These are phyloP conservation scores for Campodea augens DNA, from an alignment of 1,140 invertebrate genomes.

Conservation along the genomic window DNA sequence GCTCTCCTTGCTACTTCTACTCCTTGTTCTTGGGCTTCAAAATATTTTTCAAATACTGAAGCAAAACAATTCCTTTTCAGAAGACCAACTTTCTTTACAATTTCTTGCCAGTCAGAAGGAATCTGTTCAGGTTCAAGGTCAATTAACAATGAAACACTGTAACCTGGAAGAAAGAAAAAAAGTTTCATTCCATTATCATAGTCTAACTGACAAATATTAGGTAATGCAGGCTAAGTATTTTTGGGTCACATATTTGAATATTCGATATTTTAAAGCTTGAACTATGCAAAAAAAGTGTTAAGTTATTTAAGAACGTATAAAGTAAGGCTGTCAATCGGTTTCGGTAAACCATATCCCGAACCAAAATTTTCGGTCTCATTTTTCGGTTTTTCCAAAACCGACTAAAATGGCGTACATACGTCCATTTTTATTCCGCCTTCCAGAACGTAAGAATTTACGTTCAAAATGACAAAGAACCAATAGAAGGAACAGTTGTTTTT, in stretches of 20 bases:
- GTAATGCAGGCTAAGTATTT: no score
- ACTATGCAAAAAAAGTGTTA: neutral
- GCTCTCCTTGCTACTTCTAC: slow-evolving; percentile 79
- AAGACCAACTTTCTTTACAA: slow-evolving; percentile 81
- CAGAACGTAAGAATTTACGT: no score
- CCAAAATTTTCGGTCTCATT: no score
- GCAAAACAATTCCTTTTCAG: slow-evolving; percentile 98
- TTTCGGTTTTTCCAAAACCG: no score
- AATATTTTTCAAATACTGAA: slow-evolving; percentile 99
- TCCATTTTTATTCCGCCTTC: no score
- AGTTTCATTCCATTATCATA: slow-evolving; percentile 7
- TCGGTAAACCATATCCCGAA: no score
- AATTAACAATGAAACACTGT: slow-evolving; percentile 84
- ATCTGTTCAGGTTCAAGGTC: slow-evolving; percentile 66
- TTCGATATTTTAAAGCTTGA: neutral
- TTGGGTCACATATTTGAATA: no score
- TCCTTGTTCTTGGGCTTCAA: slow-evolving; percentile 88
- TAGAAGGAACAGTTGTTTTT: no score
- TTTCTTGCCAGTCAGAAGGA: slow-evolving; percentile 66
- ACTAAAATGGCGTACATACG: no score
- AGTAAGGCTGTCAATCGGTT: no score
- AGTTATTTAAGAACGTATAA: neutral
- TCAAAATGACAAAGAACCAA: no score
- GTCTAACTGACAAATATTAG: neutral
- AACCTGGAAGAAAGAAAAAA: slow-evolving; percentile 36